Base-by-base conservation (phyloP, 1,140 invertebrate species). In the Pseudomyrmex cubaensis region DNA sequence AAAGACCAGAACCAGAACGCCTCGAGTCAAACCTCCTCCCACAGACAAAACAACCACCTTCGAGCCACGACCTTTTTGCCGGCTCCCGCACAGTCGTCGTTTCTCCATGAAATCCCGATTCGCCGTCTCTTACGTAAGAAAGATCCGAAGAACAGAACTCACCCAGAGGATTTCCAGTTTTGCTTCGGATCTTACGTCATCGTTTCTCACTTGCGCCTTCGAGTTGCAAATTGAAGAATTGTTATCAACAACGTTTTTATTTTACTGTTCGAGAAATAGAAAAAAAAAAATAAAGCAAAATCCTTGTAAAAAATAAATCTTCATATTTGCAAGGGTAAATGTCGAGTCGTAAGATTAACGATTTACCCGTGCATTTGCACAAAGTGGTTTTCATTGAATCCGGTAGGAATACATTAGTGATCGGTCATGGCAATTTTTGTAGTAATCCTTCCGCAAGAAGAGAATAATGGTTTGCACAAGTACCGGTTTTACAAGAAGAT, bases 11-110 rank as follows among this genome's bases (percentile, higher is more conserved):
- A 84, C 86, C 84, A 86, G 85, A 35, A 87, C 80, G 85, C 66
- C 70, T 54, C 75, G 70, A 77, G 75, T 61, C 85, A 56, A 84
- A 25, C 67, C 67, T 87, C 86, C 77, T 85, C 80, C 77, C 69
- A 78, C 86, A 83, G 88, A 88, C 85, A 85, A 90, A 91, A 91
- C 88, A 88, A 85, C 85, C 78, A 86, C 85, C 82, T 83, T 84
- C 83, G 52, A 75, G 85, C 82, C 86, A 59, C 83, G 86, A 89
- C 84, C 86, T 90, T 90, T 86, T 89, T 78, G 83, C 54, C 77
- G 48, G 63, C 86, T 80, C 77, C 84, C 10, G 73, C 77, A 54
- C 85, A 56, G 15, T 15, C 35, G 72, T 59, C 50, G 73, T 63
- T 35, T n/a, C 48, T 78, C 59, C 4, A n/a, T 50, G 4, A 35